A percentile compares a stretch with the other conserved stretches of the same genome.
Conservation (phyloP, 2,888 invertebrate species). For the Drosophila yooni region DNA sequence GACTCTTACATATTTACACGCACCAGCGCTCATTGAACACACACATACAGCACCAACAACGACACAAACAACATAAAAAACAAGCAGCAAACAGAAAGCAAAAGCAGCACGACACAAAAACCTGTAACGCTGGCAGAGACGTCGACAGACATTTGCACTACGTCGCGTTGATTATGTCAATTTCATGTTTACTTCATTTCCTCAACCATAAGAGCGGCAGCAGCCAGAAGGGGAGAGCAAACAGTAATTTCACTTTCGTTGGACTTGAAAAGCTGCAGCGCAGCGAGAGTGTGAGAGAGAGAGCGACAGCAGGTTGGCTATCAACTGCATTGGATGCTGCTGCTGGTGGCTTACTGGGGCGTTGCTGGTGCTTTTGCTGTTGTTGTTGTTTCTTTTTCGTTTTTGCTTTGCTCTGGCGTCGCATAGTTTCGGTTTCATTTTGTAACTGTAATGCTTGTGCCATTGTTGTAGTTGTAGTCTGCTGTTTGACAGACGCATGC, state of each 20-base stretch:
- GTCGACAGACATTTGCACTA: conserved; percentile 70
- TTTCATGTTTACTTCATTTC: conserved; percentile 80
- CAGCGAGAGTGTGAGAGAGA: conserved; percentile 26
- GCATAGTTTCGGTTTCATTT: conserved; percentile 71
- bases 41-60: conserved; percentile 56
- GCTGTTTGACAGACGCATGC: conserved; percentile 39
- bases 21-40: conserved; percentile 79
- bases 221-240: conserved; percentile 29
- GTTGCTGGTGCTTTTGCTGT: conserved; percentile 39
- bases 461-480: conserved; percentile 59
- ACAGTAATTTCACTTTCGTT: conserved; percentile 78
- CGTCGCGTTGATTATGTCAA: conserved; percentile 77
- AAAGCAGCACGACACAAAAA: conserved; percentile 73
- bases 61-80: conserved; percentile 21
- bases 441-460: conserved; percentile 76
- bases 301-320: conserved; percentile 30
- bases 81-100: conserved; percentile 52
- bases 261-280: conserved; percentile 78
- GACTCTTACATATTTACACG: conserved; percentile 81
- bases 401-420: conserved; percentile 41
- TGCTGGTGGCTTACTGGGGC: conserved; percentile 48
- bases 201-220: conserved; percentile 57
- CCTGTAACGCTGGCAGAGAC: conserved; percentile 65
- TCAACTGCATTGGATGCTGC: conserved; percentile 60
- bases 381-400: conserved; percentile 37